These are phyloP conservation scores for Tragopan temminckii DNA, from an alignment of 2,797 vertebrate species.

Conservation along the genomic window DNA sequence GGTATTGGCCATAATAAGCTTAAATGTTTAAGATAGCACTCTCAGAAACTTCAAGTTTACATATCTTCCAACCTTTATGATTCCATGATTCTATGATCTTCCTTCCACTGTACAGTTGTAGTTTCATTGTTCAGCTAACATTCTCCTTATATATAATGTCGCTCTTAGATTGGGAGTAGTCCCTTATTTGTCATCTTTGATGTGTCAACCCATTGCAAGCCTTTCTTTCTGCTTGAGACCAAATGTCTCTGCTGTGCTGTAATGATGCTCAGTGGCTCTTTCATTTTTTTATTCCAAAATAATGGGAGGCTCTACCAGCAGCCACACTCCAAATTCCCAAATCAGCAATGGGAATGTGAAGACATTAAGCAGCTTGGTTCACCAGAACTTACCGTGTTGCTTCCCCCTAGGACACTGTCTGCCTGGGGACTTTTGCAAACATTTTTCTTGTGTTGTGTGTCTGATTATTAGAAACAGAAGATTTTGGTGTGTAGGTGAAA, in stretches of 20 bases:
- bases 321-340: slow-evolving; percentile 30
- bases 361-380: slow-evolving; percentile 6
- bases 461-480: not conserved
- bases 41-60: not conserved
- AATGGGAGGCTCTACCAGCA: slow-evolving; percentile 17
- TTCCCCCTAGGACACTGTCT: slow-evolving; percentile 44
- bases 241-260: slow-evolving; percentile 19
- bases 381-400: not conserved
- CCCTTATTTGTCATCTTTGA: slow-evolving; percentile 22
- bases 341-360: slow-evolving; percentile 31
- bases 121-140: slow-evolving; percentile 24
- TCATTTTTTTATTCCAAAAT: not conserved
- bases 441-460: not conserved
- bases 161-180: slow-evolving; percentile 14
- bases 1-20: not conserved
- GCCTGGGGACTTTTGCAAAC: slow-evolving; percentile 9
- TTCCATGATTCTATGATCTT: not conserved
- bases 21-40: not conserved
- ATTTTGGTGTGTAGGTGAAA: not conserved
- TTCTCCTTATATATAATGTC: not conserved
- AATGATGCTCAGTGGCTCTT: not conserved
- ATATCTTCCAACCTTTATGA: not conserved
- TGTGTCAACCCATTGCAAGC: slow-evolving; percentile 27
- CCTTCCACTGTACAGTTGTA: not conserved
- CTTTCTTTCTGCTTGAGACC: slow-evolving; percentile 30